These are phyloP conservation scores for Hipposideros armiger DNA, from an alignment of 2,113 vertebrate genomes.

Conservation along the genomic window DNA sequence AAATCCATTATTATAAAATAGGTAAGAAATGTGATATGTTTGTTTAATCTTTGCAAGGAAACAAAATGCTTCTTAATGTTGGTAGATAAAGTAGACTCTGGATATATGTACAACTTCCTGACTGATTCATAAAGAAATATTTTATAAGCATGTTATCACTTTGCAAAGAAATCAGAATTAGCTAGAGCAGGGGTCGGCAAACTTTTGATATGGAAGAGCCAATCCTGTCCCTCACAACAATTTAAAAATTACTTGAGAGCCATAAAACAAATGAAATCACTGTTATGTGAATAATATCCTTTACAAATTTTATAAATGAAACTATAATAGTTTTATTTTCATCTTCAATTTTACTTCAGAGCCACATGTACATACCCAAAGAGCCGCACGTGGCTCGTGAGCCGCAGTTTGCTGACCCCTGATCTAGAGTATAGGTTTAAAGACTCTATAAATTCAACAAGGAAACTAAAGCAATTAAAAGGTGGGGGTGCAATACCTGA, in stretches of 20 bases:
- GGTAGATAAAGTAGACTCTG: not conserved
- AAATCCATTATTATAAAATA: slow-evolving; percentile 55
- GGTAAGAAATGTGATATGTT: not conserved
- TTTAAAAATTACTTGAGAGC: too few species aligned
- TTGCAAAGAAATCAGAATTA: slow-evolving; percentile 18
- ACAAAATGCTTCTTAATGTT: not conserved
- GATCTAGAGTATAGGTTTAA: not conserved
- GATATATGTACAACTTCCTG: not conserved
- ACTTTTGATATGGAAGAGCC: too few species aligned
- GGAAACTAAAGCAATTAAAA: not conserved
- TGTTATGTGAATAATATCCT: too few species aligned
- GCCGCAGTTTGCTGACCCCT: too few species aligned
- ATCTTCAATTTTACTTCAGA: too few species aligned
- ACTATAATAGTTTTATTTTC: too few species aligned
- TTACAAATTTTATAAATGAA: too few species aligned
- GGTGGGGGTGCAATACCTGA: not conserved
- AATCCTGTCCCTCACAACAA: too few species aligned
- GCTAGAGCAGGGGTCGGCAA: not conserved
- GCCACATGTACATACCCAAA: too few species aligned
- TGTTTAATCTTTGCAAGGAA: not conserved
- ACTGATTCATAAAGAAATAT: not conserved
- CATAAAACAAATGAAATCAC: too few species aligned
- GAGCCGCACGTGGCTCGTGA: too few species aligned
- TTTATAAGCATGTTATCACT: not conserved
- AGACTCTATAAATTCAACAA: not conserved